A percentile compares a stretch with the other conserved stretches of the same genome.
These are phyloP conservation scores for Labeo rohita DNA, from an alignment of 2,113 vertebrate genomes.

Conservation along the genomic window DNA sequence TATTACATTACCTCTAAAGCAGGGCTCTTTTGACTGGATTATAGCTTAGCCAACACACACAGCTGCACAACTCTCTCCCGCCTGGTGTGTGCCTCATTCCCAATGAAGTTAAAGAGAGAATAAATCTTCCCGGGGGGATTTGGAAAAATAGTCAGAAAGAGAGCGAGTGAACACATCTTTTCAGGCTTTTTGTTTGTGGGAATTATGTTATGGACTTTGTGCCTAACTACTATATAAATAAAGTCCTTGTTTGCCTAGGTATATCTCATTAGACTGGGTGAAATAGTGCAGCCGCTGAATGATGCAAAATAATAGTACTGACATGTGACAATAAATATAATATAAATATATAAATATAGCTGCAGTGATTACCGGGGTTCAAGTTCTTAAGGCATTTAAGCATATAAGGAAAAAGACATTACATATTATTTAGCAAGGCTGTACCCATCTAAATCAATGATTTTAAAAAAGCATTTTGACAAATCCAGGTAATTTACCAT, in stretches of 20 bases:
- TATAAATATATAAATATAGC: too few relatives aligned
- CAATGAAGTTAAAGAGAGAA: conserved; percentile 6
- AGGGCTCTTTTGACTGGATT: conserved; percentile 37
- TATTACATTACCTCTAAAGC: conserved; percentile 42
- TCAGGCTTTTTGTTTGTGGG: not conserved
- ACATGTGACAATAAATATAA: not conserved
- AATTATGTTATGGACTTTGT: not conserved
- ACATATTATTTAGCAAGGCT: too few relatives aligned
- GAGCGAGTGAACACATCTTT: not conserved
- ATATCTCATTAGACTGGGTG: not conserved
- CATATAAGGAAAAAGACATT: too few relatives aligned
- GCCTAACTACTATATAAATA: not conserved
- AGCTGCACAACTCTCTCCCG: conserved; percentile 2
- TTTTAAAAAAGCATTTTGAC: too few relatives aligned
- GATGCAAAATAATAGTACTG: not conserved
- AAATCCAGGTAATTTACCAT: too few relatives aligned
- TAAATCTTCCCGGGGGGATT: not conserved
- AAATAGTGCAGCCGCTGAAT: not conserved
- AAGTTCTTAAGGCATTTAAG: too few relatives aligned
- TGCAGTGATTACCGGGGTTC: too few relatives aligned
- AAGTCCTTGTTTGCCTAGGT: not conserved
- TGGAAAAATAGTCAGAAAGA: not conserved
- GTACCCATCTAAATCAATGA: too few relatives aligned
- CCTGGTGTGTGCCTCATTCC: not conserved
- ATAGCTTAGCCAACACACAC: conserved; percentile 14